These are phyloP conservation scores for Lasioglossum calceatum DNA, from an alignment of 2,888 invertebrate genomes.

Conservation along the genomic window DNA sequence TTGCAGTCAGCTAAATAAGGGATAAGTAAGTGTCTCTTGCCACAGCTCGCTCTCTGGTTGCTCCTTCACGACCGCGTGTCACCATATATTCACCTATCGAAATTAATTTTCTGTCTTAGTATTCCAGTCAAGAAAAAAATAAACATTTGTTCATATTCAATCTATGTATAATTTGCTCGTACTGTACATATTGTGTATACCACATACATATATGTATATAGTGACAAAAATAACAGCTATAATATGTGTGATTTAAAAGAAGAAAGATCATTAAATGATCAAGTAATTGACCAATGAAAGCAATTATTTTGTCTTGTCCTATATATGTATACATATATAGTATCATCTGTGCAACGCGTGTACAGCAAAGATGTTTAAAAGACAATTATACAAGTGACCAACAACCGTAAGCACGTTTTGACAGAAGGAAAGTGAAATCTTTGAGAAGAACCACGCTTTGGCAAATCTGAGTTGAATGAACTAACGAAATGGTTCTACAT, in stretches of 20 bases:
- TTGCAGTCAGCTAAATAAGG: constrained; percentile 74
- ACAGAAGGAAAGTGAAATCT: not conserved
- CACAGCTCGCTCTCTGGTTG: constrained; percentile 77
- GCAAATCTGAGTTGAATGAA: not conserved
- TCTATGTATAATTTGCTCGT: not conserved
- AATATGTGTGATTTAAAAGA: not conserved
- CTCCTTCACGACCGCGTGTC: constrained; percentile 80
- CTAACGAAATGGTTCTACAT: not conserved
- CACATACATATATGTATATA: not conserved
- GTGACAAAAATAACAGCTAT: not conserved
- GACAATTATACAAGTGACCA: not conserved
- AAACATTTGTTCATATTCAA: not conserved
- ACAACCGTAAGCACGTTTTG: not conserved
- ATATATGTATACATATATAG: not conserved
- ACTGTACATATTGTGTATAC: not conserved
- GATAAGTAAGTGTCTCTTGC: constrained; percentile 70
- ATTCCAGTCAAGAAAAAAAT: not conserved
- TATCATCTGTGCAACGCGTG: not conserved
- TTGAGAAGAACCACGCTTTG: not conserved
- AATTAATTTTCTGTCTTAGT: constrained; percentile 28
- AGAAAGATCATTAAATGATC: not conserved
- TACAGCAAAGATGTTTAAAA: not conserved
- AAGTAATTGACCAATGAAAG: not conserved
- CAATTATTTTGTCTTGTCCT: not conserved
- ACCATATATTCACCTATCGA: constrained; percentile 81